These are phyloP conservation scores for Tor tambroides DNA, from an alignment of 2,113 vertebrate genomes.

Conservation along the genomic window DNA sequence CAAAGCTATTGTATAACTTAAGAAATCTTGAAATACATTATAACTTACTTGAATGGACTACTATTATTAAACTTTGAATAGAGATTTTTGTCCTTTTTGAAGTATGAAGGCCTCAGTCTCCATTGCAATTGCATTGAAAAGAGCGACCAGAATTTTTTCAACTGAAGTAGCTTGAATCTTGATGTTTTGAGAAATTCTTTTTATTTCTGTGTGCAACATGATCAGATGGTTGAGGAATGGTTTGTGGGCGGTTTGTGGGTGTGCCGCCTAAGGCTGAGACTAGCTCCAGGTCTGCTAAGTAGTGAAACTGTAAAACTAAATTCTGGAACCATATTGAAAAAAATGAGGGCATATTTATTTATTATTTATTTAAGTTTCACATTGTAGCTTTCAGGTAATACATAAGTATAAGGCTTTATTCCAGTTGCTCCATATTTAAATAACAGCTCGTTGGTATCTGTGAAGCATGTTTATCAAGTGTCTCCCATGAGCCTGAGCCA, in stretches of 20 bases:
- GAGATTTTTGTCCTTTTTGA: background rate
- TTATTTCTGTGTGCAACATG: background rate
- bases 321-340: background rate
- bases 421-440: background rate
- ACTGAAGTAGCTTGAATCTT: background rate
- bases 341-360: background rate
- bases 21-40: background rate
- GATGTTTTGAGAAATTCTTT: background rate
- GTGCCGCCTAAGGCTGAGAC: slow-evolving; percentile 12
- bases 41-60: background rate
- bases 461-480: background rate
- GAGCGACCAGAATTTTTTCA: background rate
- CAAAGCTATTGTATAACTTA: background rate
- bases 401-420: background rate
- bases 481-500: background rate
- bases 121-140: background rate
- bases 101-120: background rate
- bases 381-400: background rate
- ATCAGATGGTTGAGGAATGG: slow-evolving; percentile 22
- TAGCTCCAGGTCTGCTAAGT: slow-evolving; percentile 22
- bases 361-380: background rate
- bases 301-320: slow-evolving; percentile 9
- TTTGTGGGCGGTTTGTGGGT: slow-evolving; percentile 18
- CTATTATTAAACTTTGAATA: background rate
- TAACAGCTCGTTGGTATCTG: background rate